phyloP scores from a whole-genome alignment of 2,888 invertebrate species.

The Stenodema calcarata region DNA sequence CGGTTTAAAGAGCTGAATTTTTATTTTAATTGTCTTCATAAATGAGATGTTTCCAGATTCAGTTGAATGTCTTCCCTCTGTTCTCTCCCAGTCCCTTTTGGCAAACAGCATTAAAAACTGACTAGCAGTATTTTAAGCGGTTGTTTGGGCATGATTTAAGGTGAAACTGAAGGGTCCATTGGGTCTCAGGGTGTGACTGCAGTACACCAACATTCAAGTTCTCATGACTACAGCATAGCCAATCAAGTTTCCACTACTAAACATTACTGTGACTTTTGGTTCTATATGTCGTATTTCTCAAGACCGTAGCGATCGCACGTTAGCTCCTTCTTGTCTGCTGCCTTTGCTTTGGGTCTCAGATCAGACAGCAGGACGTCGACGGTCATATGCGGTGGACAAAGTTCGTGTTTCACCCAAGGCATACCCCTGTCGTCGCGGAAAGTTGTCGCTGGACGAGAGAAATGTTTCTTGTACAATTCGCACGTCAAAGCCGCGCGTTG shows the following conservation, averaged over 20 bases:
- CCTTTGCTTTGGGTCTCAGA: constrained; percentile 26
- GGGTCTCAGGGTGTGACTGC: too few species aligned
- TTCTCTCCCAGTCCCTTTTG: too few species aligned
- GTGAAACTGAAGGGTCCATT: too few species aligned
- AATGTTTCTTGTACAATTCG: not conserved
- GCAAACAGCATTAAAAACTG: too few species aligned
- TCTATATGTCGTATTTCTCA: constrained; percentile 33
- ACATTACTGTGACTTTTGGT: not conserved
- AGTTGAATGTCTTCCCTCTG: too few species aligned
- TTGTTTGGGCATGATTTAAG: too few species aligned
- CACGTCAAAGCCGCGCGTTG: constrained; percentile 23
- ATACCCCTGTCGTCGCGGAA: constrained; percentile 39
- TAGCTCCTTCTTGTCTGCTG: constrained; percentile 23
- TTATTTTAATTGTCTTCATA: too few species aligned
- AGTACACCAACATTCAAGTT: too few species aligned
- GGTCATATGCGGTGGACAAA: constrained; percentile 33
- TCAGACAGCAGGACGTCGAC: constrained; percentile 22
- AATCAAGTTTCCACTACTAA: not conserved
- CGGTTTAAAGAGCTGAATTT: too few species aligned
- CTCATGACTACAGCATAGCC: too few species aligned
- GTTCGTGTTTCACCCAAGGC: constrained; percentile 40
- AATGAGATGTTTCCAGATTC: too few species aligned
- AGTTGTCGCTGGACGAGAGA: not conserved
- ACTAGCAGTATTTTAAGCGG: too few species aligned
- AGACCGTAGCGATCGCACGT: constrained; percentile 48